A percentile compares a stretch with the other conserved stretches of the same genome.
These are phyloP conservation scores for Hipparchia semele DNA, from an alignment of 2,888 invertebrate species.

Conservation along the genomic window DNA sequence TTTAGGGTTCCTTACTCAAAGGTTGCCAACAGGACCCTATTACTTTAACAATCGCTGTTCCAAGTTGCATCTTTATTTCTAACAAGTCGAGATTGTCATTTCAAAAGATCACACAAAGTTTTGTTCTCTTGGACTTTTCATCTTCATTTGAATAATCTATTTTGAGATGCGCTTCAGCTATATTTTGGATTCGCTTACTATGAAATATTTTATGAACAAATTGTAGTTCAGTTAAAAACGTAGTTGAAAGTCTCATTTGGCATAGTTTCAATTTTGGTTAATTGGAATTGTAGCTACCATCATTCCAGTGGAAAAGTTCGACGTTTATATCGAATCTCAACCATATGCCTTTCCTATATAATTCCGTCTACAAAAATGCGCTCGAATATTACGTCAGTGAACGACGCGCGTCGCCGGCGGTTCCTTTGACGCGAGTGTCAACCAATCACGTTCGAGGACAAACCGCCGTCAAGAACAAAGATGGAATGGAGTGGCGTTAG, in stretches of 20 bases:
- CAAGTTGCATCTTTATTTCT: not conserved
- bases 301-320: conserved; percentile 1
- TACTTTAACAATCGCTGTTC: too few species aligned
- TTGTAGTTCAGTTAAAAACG: conserved; percentile 2
- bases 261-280: conserved; percentile 26
- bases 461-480: too few species aligned
- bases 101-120: conserved; percentile 11
- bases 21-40: too few species aligned
- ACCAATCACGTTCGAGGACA: too few species aligned
- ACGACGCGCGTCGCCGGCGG: too few species aligned
- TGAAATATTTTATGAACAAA: conserved; percentile 7
- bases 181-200: conserved; percentile 1
- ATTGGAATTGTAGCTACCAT: conserved; percentile 12
- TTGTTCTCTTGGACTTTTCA: not conserved
- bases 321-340: not conserved
- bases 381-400: too few species aligned
- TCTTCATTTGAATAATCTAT: conserved; percentile 10
- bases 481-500: too few species aligned
- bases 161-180: conserved; percentile 1
- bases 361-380: too few species aligned
- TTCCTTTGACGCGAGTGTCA: too few species aligned
- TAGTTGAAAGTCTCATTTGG: conserved; percentile 24
- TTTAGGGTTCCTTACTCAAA: too few species aligned
- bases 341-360: too few species aligned
- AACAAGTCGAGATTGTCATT: not conserved